Percentiles rank a stretch among this genome's conserved stretches.
These are phyloP conservation scores for Dissostichus mawsoni DNA, from an alignment of 2,113 vertebrate genomes.

Conservation along the genomic window DNA sequence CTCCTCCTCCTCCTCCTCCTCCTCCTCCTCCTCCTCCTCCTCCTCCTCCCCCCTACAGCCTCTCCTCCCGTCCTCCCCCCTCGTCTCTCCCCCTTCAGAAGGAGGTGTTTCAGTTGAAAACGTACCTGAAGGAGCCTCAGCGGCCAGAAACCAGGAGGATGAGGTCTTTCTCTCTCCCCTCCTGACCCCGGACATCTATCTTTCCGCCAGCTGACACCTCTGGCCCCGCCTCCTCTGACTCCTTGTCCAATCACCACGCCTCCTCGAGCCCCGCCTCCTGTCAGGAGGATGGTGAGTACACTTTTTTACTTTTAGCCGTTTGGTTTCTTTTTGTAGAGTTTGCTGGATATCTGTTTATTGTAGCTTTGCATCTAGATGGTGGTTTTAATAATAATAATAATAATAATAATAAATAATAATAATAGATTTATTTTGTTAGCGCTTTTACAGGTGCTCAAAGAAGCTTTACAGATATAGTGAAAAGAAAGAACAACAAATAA, in stretches of 20 bases:
- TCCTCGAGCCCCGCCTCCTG: constrained; percentile 19
- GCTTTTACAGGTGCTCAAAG: no score
- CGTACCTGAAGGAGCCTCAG: constrained; percentile 90
- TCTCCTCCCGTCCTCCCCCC: constrained; percentile 83
- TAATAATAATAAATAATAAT: no score
- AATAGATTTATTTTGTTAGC: no score
- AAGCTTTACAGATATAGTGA: no score
- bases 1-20: no score
- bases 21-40: constrained; percentile 24
- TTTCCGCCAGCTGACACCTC: constrained; percentile 60
- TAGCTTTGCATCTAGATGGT: no score
- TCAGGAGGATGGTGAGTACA: constrained; percentile 53
- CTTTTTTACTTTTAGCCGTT: no score
- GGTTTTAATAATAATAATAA: no score
- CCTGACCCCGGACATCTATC: constrained; percentile 68
- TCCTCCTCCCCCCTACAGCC: constrained; percentile 84
- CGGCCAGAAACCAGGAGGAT: constrained; percentile 86
- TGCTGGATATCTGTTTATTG: no score
- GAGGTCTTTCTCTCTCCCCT: constrained; percentile 88
- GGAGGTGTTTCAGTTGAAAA: constrained; percentile 88
- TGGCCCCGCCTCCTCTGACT: constrained; percentile 48
- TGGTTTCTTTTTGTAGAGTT: no score
- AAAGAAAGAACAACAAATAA: no score
- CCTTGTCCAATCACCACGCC: constrained; percentile 56
- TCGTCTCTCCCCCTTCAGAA: constrained; percentile 81